A percentile compares a stretch with the other conserved stretches of the same genome.
Evolutionary conservation across 2,797 vertebrate genomes (phyloP).

Genomic region (Cetoscarus ocellatus): DNA sequence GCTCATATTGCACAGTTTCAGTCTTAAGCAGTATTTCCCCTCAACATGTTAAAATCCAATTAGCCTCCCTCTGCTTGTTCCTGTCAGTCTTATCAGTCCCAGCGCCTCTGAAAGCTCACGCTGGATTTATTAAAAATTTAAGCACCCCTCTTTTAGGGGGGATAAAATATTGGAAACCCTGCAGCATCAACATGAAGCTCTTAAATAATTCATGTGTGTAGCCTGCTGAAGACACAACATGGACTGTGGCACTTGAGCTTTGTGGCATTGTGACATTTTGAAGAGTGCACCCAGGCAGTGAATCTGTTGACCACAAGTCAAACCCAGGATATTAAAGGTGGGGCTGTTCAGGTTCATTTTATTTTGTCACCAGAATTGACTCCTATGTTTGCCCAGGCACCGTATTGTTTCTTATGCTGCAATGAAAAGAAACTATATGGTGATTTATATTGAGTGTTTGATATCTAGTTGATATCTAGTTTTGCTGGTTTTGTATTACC

Average conservation of each 20-base stretch:
- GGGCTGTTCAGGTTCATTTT: background rate
- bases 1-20: constrained; percentile 18
- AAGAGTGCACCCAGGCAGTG: background rate
- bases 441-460: no score
- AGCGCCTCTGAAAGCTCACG: constrained; percentile 50
- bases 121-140: constrained; percentile 79
- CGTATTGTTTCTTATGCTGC: no score
- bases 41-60: constrained; percentile 72
- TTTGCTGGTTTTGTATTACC: no score
- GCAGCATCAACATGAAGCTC: constrained; percentile 79
- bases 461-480: no score
- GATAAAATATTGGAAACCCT: constrained; percentile 76
- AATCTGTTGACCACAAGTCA: constrained; percentile 15
- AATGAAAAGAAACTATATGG: no score
- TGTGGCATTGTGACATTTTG: constrained; percentile 34
- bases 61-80: constrained; percentile 56
- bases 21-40: constrained; percentile 44
- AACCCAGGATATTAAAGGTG: background rate
- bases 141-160: constrained; percentile 59
- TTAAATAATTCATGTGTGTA: constrained; percentile 82
- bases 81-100: constrained; percentile 70
- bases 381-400: background rate
- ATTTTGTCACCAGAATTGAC: background rate
- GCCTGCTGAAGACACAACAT: constrained; percentile 62
- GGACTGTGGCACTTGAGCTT: constrained; percentile 58